Base-by-base conservation (phyloP, 2,888 invertebrate genomes). In the Lycophotia porphyrea region DNA sequence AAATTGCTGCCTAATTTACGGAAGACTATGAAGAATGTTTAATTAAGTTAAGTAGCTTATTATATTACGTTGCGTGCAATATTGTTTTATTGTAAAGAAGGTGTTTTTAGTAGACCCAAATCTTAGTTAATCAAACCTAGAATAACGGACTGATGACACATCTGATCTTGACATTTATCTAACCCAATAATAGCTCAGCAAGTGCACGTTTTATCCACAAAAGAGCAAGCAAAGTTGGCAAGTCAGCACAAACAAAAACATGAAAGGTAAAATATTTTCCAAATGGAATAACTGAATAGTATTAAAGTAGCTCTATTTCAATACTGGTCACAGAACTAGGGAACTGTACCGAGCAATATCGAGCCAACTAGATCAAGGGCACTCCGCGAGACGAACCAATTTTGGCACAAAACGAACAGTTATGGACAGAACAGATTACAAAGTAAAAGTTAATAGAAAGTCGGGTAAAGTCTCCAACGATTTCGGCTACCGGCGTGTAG, bases 301-400 rank as follows among this genome's bases (percentile, higher is more conserved):
- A 64, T n/a, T n/a, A 80, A 71, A 71, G 67, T 58, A 61, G 49
- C 9, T 55, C 7, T 78, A 83, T 47, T 47, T 64, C 58, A 52
- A 47, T 60, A 55, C 44, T 72, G 58, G 77, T 39, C 69, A 80
- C 52, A 55, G 31, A 64, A 52, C 34, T 34, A 61, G 64, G 63
- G 60, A 34, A 63, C 52, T 63, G 15, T 18, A 31, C 47, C 24
- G 34, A 55, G 44, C 39, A 55, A 82, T 55, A 83, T 69, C 31
- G 55, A 61, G 84, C 80, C 84, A 79, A 81, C 42, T 81, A 61
- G 73, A 42, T 79, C 84, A 81, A 81, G 81, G 81, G 34, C 84
- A 83, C 34, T 34, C 67, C 34, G 31, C 49, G 49, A 71, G 49
- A 76, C 21, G 27, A 13, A 47, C 68, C 2, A 39, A 34, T 79